Base-by-base conservation (phyloP, 2,797 vertebrate genomes). In the Chiroxiphia lanceolata region DNA sequence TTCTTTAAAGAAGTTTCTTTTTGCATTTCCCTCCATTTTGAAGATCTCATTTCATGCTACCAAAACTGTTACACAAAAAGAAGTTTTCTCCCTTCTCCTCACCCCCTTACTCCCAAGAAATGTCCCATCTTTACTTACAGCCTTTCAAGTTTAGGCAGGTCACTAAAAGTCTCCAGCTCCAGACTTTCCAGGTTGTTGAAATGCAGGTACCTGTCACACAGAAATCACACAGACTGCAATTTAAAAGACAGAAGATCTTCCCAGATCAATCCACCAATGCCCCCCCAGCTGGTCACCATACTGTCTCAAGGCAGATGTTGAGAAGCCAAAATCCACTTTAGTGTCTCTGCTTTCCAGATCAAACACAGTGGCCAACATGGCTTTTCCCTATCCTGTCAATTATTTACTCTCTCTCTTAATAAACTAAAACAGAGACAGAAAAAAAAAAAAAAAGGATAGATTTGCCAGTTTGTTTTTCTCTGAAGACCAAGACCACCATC, bases 141-240 rank as follows among this genome's bases (percentile, higher is more conserved):
- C 76, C 97, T 94, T 93, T 98, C 97, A 87, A 98, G 97, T 74
- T 97, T 97, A 12, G 97, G 97, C 53, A 98, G 89, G 79, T 97
- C 94, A 31, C 96, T 97, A 12, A 98, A 98, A 16, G 96, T 98
- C 74, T 94, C 97, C 1, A 82, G 70, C 57, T 97, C 96, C 90
- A 98, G 74, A 45, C 79, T 95, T 50, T 97, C 97, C 90, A 98
- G 89, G 86, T 87, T 94, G 96, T 98, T 98, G 95, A 98, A 98
- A 91, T 98, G 97, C 75, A 98, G 95, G 80, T 98, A 98, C 36
- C 97, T 98, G 87, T 36, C 31, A 34, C 26, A 56, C 14, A 91
- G 45, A 68, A 77, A 94, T 10, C 88, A 89, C 26, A 57, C 4
- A 84, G 11, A 15, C 3, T 31, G 26, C 31, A 40, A 17, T 33